phyloP scores from a whole-genome alignment of 1,140 invertebrate genomes.

The Propsilocerus akamusi region DNA sequence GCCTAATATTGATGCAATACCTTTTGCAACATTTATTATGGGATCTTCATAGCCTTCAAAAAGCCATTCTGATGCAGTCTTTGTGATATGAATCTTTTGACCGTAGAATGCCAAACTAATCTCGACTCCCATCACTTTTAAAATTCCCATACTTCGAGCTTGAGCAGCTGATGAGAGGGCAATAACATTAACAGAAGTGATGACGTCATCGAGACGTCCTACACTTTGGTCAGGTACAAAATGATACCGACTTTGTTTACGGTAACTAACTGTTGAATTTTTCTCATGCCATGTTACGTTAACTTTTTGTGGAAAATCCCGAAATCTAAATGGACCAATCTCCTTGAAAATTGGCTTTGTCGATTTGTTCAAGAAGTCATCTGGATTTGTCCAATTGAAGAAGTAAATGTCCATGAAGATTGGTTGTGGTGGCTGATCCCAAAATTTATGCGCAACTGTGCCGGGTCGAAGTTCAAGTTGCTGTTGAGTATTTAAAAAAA shows the following conservation, averaged over 20 bases:
- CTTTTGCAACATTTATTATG: constrained; percentile 27
- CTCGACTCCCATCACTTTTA: not conserved
- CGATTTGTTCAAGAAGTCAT: constrained; percentile 28
- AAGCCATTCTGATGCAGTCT: constrained; percentile 45
- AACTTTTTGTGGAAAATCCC: constrained; percentile 46
- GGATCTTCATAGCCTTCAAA: constrained; percentile 59
- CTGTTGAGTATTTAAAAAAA: too few species aligned
- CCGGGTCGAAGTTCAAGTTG: not conserved
- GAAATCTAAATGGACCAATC: constrained; percentile 53
- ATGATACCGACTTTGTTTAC: constrained; percentile 50
- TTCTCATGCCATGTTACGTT: constrained; percentile 45
- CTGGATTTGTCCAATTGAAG: constrained; percentile 68
- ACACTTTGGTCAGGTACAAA: constrained; percentile 54
- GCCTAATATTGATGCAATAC: constrained; percentile 37
- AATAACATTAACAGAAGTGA: constrained; percentile 66
- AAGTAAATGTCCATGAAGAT: constrained; percentile 58
- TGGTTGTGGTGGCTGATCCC: constrained; percentile 54
- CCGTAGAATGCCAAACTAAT: not conserved
- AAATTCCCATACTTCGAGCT: not conserved
- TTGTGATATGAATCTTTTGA: constrained; percentile 25
- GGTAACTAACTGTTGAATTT: constrained; percentile 67
- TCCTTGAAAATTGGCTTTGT: constrained; percentile 44
- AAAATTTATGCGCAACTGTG: constrained; percentile 30
- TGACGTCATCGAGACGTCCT: constrained; percentile 50
- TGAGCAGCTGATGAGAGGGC: constrained; percentile 19